Conservation (phyloP, 2,113 vertebrate genomes). For the Megalops atlanticus region DNA sequence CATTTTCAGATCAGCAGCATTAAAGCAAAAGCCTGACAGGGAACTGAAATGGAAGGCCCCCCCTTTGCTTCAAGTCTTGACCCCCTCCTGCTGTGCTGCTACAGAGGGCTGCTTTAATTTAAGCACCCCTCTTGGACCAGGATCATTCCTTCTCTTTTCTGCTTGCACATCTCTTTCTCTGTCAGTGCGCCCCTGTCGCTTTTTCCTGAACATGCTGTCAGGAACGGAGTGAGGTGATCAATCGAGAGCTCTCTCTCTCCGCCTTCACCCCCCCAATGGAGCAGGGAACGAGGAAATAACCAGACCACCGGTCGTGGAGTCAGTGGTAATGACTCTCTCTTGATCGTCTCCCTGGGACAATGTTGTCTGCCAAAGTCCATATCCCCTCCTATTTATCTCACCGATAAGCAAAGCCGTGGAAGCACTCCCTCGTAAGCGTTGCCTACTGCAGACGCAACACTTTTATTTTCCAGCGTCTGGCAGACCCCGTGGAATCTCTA, state of each 20-base stretch:
- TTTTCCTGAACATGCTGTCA: not conserved
- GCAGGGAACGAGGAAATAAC: not conserved
- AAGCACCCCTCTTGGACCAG: not conserved
- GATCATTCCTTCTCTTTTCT: not conserved
- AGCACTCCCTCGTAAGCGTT: constrained; percentile 6
- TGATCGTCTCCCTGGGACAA: not conserved
- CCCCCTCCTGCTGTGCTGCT: not conserved
- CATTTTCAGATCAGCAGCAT: too few relatives aligned
- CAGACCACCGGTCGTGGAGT: not conserved
- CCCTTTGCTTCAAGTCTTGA: not conserved
- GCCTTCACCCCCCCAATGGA: not conserved
- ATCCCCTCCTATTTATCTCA: not conserved
- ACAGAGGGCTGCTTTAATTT: not conserved
- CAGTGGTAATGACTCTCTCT: constrained; percentile 1
- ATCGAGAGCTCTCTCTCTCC: not conserved
- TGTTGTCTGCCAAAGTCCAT: constrained; percentile 2
- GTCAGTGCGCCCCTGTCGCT: not conserved
- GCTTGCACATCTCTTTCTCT: not conserved
- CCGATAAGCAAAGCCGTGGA: not conserved
- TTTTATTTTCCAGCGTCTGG: not conserved
- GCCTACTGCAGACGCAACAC: not conserved
- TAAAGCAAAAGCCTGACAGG: too few relatives aligned
- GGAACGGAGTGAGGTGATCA: not conserved
- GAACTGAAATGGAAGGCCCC: too few relatives aligned
- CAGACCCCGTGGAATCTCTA: not conserved